Evolutionary conservation across 1,140 invertebrate species (phyloP).

Genomic region (Linepithema humile): DNA sequence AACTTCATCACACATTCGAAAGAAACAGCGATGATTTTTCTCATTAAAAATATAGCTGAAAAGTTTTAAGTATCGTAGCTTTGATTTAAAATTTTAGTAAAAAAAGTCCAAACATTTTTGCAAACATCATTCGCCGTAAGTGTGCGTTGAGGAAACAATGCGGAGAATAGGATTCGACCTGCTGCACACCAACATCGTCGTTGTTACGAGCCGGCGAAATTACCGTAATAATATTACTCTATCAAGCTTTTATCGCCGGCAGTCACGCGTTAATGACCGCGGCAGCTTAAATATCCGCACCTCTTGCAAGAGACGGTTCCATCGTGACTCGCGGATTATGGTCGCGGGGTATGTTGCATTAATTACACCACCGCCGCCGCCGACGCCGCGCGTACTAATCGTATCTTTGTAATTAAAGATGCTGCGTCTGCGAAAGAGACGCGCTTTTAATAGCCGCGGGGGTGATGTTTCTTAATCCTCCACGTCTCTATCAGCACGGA

Average conservation of each 20-base stretch:
- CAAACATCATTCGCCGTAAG: background rate
- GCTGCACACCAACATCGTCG: background rate
- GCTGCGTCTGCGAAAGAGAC: slow-evolving; percentile 1
- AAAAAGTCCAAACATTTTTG: background rate
- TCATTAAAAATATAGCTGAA: background rate
- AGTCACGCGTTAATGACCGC: slow-evolving; percentile 11
- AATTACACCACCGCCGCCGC: slow-evolving; percentile 33
- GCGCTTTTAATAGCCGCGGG: slow-evolving; percentile 15
- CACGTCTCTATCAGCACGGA: slow-evolving; percentile 1
- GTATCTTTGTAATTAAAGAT: slow-evolving; percentile 49
- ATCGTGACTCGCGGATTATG: slow-evolving; percentile 11
- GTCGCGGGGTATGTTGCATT: slow-evolving; percentile 29
- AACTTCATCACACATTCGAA: background rate
- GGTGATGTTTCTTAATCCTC: background rate
- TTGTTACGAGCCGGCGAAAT: slow-evolving; percentile 3
- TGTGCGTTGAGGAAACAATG: background rate
- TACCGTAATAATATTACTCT: slow-evolving; percentile 39
- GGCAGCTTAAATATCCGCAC: slow-evolving; percentile 14
- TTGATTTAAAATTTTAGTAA: too few relatives aligned
- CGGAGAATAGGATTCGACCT: background rate
- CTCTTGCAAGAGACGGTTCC: background rate
- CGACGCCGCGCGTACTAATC: slow-evolving; percentile 23
- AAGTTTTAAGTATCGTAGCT: background rate
- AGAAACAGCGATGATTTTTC: background rate
- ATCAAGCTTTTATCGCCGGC: slow-evolving; percentile 48